phyloP scores from a whole-genome alignment of 2,113 vertebrate species.

The Poeciliopsis retropinna region DNA sequence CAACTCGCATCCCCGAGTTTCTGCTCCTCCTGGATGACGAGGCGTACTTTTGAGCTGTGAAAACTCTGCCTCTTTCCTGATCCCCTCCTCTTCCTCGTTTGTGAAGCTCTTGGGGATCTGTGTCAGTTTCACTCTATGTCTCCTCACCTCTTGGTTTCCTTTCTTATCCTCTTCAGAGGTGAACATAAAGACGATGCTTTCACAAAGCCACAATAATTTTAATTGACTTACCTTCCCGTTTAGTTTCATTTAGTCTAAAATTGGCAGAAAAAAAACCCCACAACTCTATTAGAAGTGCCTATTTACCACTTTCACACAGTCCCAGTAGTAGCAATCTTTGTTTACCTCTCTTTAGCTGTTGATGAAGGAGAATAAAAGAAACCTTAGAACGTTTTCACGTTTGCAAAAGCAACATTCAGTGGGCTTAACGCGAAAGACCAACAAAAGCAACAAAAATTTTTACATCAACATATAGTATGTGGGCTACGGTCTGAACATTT shows the following conservation, averaged over 20 bases:
- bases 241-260: not conserved
- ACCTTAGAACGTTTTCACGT: not conserved
- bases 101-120: no score
- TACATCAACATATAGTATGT: no score
- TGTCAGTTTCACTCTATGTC: not conserved
- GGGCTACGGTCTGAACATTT: no score
- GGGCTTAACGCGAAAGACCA: no score
- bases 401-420: no score
- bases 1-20: not conserved
- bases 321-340: no score
- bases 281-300: no score
- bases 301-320: no score
- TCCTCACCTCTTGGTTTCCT: not conserved
- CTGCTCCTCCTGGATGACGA: not conserved
- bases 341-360: not conserved
- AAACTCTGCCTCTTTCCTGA: not conserved
- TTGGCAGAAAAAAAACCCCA: no score
- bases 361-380: not conserved
- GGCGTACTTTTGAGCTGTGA: not conserved
- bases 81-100: no score
- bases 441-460: no score
- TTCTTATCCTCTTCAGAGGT: no score
- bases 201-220: not conserved
- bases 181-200: not conserved
- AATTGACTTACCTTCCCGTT: not conserved